Evolutionary conservation across 2,797 vertebrate genomes (phyloP).

Genomic region (Myotis pilosus): DNA sequence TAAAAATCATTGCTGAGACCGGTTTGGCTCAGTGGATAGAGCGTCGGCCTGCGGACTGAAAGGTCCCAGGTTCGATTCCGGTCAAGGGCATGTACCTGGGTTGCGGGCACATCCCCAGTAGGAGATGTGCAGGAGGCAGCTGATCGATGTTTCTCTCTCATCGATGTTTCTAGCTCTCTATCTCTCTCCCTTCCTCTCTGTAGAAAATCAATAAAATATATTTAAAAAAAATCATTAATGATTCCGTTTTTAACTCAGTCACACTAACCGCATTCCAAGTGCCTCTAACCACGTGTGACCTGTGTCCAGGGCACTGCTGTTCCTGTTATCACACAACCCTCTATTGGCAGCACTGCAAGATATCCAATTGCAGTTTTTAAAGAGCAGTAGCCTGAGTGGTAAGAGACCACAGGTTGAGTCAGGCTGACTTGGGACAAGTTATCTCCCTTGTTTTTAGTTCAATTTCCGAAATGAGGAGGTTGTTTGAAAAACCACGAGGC

Average conservation of each 20-base stretch:
- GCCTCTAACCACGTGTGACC: background rate
- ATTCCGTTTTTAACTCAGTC: conserved; percentile 26
- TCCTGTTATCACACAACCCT: background rate
- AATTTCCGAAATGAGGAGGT: background rate
- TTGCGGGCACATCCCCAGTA: too few species aligned
- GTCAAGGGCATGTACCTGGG: too few species aligned
- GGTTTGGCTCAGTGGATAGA: too few species aligned
- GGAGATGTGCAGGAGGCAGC: too few species aligned
- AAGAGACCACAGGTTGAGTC: background rate
- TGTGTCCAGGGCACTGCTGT: background rate
- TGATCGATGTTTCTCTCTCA: too few species aligned
- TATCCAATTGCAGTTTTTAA: background rate
- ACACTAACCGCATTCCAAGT: background rate
- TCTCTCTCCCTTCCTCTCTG: too few species aligned
- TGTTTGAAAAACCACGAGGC: background rate
- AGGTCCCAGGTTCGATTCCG: too few species aligned
- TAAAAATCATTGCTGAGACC: background rate
- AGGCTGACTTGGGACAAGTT: background rate
- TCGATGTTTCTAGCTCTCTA: too few species aligned
- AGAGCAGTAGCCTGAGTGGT: background rate
- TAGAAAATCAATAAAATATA: too few species aligned
- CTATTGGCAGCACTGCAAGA: background rate
- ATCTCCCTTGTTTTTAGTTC: background rate
- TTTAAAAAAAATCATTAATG: background rate
- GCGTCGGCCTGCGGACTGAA: too few species aligned